Evolutionary conservation across 1,140 invertebrate genomes (phyloP).

Genomic region (Mycetomoellerius zeteki): DNA sequence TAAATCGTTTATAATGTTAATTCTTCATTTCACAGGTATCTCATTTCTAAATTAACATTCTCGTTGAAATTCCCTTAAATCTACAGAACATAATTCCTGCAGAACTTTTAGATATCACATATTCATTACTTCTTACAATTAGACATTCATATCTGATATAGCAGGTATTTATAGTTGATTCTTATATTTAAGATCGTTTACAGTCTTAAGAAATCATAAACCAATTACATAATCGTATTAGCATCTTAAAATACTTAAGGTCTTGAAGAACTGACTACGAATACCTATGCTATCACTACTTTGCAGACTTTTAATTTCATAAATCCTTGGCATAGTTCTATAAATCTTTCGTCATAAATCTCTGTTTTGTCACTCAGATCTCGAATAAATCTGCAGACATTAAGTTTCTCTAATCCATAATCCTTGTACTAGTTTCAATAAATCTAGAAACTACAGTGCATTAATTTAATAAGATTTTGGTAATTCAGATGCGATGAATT

Average conservation of each 20-base stretch:
- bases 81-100: background rate
- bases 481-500: background rate
- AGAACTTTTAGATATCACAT: background rate
- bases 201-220: too few relatives aligned
- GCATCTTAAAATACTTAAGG: too few relatives aligned
- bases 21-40: background rate
- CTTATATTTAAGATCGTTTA: too few relatives aligned
- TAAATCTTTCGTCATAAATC: conserved; percentile 24
- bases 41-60: background rate
- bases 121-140: background rate
- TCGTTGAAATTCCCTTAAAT: background rate
- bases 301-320: background rate
- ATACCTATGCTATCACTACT: too few relatives aligned
- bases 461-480: background rate
- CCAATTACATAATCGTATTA: too few relatives aligned
- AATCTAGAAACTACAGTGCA: background rate
- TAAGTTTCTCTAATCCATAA: background rate
- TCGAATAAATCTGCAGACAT: background rate
- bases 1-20: background rate
- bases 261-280: too few relatives aligned
- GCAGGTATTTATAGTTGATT: too few relatives aligned
- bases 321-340: conserved; percentile 25
- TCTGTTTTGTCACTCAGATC: background rate
- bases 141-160: background rate
- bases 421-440: background rate